Percentiles rank a stretch among this genome's conserved stretches.
Evolutionary conservation across 2,113 vertebrate genomes (phyloP).

Genomic region (Saguinus midas): DNA sequence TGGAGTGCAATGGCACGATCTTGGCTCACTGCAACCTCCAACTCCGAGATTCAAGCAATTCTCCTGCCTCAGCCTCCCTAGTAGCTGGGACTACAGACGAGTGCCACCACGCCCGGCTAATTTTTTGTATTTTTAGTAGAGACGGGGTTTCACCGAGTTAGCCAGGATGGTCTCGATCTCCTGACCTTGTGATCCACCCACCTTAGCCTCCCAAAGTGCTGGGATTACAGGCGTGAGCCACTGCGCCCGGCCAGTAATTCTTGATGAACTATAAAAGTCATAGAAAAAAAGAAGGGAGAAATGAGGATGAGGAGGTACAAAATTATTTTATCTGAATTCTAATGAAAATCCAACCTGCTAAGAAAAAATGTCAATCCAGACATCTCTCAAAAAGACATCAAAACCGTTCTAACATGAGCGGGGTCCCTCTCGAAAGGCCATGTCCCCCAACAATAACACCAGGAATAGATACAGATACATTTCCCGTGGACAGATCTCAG

Average conservation of each 20-base stretch:
- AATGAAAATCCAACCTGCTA: not conserved
- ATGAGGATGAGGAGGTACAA: not conserved
- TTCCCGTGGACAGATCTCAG: conserved; percentile 10
- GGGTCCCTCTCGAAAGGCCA: not conserved
- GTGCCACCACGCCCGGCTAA: too few species aligned
- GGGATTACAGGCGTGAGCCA: too few species aligned
- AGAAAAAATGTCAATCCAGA: conserved; percentile 11
- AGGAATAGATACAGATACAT: not conserved
- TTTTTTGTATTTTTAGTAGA: too few species aligned
- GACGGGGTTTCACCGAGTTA: too few species aligned
- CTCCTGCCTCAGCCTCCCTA: too few species aligned
- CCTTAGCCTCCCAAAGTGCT: too few species aligned
- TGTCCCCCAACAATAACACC: conserved; percentile 17
- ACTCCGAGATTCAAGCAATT: too few species aligned
- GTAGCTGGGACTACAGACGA: too few species aligned
- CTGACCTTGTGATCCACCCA: too few species aligned
- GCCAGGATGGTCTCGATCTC: too few species aligned
- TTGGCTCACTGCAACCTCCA: too few species aligned
- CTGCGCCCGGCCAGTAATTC: not conserved
- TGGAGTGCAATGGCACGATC: too few species aligned
- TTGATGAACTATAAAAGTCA: conserved; percentile 45
- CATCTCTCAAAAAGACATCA: not conserved
- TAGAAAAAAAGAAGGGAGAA: not conserved
- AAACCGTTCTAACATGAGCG: conserved; percentile 46
- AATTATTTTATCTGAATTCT: conserved; percentile 41